A percentile compares a stretch with the other conserved stretches of the same genome.
Conservation (phyloP, 2,113 vertebrate genomes). For the Emydura subglobosa region DNA sequence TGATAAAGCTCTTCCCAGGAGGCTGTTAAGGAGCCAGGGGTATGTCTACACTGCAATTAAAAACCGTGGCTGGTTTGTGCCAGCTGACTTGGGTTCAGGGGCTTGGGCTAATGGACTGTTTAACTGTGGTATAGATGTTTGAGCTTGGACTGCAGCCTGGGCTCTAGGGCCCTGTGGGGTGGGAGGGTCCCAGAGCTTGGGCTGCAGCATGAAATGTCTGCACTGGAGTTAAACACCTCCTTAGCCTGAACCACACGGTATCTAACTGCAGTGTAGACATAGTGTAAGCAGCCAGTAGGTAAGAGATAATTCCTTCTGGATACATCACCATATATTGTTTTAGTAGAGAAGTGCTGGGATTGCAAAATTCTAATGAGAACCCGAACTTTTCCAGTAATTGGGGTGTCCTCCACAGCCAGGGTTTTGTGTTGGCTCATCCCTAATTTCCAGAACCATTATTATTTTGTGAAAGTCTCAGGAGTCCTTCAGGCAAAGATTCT, state of each 20-base stretch:
- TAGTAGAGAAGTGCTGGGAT: background rate
- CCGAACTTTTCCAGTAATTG: fast-evolving
- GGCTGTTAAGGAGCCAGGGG: background rate
- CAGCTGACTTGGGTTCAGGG: background rate
- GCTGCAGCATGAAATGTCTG: background rate
- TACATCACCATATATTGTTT: background rate
- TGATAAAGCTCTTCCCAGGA: background rate
- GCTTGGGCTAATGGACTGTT: background rate
- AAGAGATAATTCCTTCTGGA: background rate
- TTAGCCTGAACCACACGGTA: background rate
- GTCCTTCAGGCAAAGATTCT: constrained; percentile 3
- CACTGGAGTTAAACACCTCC: background rate
- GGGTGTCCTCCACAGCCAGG: background rate
- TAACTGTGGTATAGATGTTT: background rate
- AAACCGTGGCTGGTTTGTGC: background rate
- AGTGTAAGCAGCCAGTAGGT: background rate
- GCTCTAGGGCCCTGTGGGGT: background rate
- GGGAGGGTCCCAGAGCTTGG: background rate
- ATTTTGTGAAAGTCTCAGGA: background rate
- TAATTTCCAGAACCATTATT: constrained; percentile 29
- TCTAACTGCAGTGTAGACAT: background rate
- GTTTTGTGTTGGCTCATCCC: background rate
- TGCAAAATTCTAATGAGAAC: background rate
- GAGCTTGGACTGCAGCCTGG: background rate
- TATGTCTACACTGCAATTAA: background rate